Conservation (phyloP, 2,113 vertebrate genomes). For the Aepyceros melampus region DNA sequence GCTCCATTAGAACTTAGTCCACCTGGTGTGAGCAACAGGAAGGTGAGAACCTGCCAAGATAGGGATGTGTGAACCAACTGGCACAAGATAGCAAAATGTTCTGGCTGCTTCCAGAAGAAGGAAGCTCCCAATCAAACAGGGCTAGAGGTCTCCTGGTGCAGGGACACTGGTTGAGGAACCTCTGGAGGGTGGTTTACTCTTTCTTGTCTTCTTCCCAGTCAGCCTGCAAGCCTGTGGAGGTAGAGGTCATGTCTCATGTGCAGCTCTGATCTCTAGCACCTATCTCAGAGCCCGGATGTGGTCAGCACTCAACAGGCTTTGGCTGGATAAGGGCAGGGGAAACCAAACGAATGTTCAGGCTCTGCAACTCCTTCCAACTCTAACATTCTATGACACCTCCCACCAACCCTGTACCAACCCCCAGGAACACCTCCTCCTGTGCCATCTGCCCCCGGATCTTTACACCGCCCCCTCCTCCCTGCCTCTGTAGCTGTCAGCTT, state of each 20-base stretch:
- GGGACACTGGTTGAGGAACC: background rate
- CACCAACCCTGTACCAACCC: background rate
- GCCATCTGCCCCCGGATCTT: background rate
- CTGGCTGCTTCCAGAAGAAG: background rate
- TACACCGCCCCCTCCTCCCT: background rate
- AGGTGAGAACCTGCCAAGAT: background rate
- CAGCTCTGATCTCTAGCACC: background rate
- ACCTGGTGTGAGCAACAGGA: background rate
- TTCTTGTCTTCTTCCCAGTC: background rate
- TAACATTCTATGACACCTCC: background rate
- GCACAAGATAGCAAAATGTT: background rate
- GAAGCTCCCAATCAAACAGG: background rate
- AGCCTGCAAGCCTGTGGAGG: background rate
- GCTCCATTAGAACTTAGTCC: background rate
- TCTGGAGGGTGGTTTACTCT: no score
- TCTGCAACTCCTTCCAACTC: background rate
- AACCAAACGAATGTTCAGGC: background rate
- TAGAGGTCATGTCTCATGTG: background rate
- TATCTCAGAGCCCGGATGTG: background rate
- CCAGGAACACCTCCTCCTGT: background rate
- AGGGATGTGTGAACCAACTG: background rate
- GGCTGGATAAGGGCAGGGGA: background rate
- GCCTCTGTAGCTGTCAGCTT: background rate
- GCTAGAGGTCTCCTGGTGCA: background rate
- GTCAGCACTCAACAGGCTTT: background rate